Evolutionary conservation across 2,113 vertebrate species (phyloP), one percentile per base, ranked within the genome.

Genomic region (Oceanodroma tethys): DNA sequence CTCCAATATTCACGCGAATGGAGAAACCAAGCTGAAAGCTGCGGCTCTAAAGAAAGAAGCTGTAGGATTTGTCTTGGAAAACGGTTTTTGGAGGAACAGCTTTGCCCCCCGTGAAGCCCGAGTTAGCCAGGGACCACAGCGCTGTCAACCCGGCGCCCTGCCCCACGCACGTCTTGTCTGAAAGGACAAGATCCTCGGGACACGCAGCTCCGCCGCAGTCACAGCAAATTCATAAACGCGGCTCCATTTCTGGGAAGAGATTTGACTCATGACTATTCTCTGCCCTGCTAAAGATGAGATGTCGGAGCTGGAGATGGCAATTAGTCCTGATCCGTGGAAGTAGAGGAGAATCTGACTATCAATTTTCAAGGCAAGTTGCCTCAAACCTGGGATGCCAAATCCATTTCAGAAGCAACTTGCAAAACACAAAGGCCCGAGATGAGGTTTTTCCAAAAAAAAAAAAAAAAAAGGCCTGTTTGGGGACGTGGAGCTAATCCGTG

Each of bases 1-100:
- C 55, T 36, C 66, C 32, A 2, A 3, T 0, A 6, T 13, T 62
- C 11, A 3, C 3, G 1, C 0, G 6, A 22, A 25, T 7, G 43
- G 25, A 47, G 76, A 53, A 66, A 47, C 34, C 34, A 16, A 58
- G 34, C 48, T 19, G 48, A 22, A 29, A 72, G 58, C 7, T 59
- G 30, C 0, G 4, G 50, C 23, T 70, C 40, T 7, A 7, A 53
- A 14, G 65, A 14, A n/a, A 32, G 20, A 32, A 34, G 6, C 2
- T 40, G 23, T 1, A 9, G 62, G 71, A 71, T 82, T 62, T 66
- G 8, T 11, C 29, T 21, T 42, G 81, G 65, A 14, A 81, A 60
- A 47, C 0, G 13, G 25, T 21, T 25, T 38, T n/a, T 1, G 2
- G 45, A 66, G 58, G 45, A 63, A 55, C 1, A 0, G 36, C 50